Evolutionary conservation across 2,113 vertebrate species (phyloP).

Genomic region (Rhabdomys dilectus): DNA sequence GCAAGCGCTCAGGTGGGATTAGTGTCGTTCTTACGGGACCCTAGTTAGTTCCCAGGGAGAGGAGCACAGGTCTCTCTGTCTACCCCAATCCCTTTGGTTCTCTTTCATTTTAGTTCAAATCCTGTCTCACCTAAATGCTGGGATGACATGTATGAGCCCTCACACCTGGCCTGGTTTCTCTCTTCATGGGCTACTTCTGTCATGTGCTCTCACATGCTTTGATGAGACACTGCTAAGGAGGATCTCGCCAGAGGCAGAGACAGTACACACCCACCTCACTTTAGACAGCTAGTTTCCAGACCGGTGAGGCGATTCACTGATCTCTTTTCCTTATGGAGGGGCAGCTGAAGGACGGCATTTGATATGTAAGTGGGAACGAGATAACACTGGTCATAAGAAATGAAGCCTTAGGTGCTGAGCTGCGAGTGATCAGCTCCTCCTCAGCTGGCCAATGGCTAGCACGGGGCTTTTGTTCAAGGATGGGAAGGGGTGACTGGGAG

Average conservation of each 20-base stretch:
- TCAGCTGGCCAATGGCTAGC: not conserved
- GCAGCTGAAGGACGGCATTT: not conserved
- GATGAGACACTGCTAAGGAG: not conserved
- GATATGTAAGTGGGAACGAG: not conserved
- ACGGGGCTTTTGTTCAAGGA: not conserved
- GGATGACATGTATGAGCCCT: not conserved
- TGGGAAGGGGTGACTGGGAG: not conserved
- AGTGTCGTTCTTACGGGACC: not conserved
- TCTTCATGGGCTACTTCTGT: not conserved
- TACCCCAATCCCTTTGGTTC: fast-evolving
- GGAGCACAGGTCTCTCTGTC: not conserved
- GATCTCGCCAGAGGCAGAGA: not conserved
- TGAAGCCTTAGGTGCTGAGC: not conserved
- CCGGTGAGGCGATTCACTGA: not conserved
- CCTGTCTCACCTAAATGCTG: not conserved
- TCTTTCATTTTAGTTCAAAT: not conserved
- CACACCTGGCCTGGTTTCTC: not conserved
- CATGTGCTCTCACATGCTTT: not conserved
- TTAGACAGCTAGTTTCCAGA: not conserved
- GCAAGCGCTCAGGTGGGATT: not conserved
- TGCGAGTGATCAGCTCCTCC: not conserved
- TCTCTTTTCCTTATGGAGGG: not conserved
- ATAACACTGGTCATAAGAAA: too few species aligned
- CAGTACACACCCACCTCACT: not conserved
- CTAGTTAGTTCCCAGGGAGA: not conserved